Base-by-base conservation (phyloP, 2,888 invertebrate species). In the Lobophora halterata region DNA sequence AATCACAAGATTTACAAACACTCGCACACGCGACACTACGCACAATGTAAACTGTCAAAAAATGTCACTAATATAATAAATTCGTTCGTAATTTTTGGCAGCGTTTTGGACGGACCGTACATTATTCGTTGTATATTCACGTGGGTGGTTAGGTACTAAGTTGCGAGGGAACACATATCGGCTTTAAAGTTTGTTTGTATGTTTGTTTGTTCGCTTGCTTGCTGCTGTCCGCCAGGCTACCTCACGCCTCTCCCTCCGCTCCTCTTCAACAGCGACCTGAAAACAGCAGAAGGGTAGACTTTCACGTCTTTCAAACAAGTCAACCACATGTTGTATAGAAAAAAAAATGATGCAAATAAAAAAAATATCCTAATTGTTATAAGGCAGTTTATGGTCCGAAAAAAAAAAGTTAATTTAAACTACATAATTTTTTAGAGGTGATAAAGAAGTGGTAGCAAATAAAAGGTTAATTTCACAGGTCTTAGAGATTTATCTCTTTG, bases 181-280 rank as follows among this genome's bases (percentile, higher is more conserved):
- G 30, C 14, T 69, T 69, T 61, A 58, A 55, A 52, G 51, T 56
- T n/a, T n/a, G n/a, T n/a, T n/a, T n/a, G n/a, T n/a, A n/a, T 47
- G 51, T 50, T 49, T 50, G 53, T 54, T 46, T 47, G 47, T 42
- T 28, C 18, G 35, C 52, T 39, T 53, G 49, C 52, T 58, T 48
- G 12, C 19, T 39, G 19, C 20, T 23, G 7, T 12, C 66, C 50
- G 77, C 79, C 79, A 75, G 79, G 83, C 76, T 88, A 88, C 77
- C 87, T 88, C 76, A 88, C 85, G 35, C 85, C 85, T 52, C 73
- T 71, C 61, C 60, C 58, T 45, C 77, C 79, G 54, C 70, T 73
- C 56, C 74, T 78, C 79, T 83, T 86, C 83, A 87, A 65, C 79
- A 87, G 79, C 76, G 72, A 87, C 85, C 88, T 88, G 87, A 36